These are phyloP conservation scores for Lepidocyrtinus sp. DNA, from an alignment of 2,888 invertebrate genomes.

Conservation along the genomic window DNA sequence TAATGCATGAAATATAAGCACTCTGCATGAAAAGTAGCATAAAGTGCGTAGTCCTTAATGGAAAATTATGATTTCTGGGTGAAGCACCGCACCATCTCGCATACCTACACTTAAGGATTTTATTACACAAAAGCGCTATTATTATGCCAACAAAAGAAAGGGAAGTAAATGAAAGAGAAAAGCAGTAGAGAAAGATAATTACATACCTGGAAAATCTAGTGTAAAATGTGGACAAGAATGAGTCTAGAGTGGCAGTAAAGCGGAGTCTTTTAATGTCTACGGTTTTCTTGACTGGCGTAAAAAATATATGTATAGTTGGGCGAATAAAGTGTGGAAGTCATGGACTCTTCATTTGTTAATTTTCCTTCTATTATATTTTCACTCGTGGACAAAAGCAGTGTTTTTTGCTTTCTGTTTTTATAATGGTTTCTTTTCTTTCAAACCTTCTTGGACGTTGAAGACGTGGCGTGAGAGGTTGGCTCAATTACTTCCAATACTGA, in stretches of 20 bases:
- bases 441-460: constrained; percentile 51
- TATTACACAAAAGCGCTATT: too few species aligned
- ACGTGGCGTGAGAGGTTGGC: constrained; percentile 50
- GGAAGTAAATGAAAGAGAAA: background rate
- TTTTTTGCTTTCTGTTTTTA: constrained; percentile 47
- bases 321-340: constrained; percentile 36
- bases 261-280: constrained; percentile 35
- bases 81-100: background rate
- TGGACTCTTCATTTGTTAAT: constrained; percentile 46
- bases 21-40: background rate
- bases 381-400: constrained; percentile 15
- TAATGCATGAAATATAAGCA: background rate
- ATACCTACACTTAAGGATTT: too few species aligned
- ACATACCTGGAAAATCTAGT: constrained; percentile 17
- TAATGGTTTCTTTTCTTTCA: constrained; percentile 42
- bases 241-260: background rate
- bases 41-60: constrained; percentile 20
- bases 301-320: constrained; percentile 9
- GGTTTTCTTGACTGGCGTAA: constrained; percentile 3
- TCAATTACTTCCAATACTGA: constrained; percentile 69
- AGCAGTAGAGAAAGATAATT: constrained; percentile 18
- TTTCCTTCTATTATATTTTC: constrained; percentile 21
- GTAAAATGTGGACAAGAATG: constrained; percentile 6
- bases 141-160: constrained; percentile 14
- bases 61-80: constrained; percentile 13